A percentile compares a stretch with the other conserved stretches of the same genome.
Conservation (phyloP, 2,888 invertebrate genomes). For the Tenthredo amoena region DNA sequence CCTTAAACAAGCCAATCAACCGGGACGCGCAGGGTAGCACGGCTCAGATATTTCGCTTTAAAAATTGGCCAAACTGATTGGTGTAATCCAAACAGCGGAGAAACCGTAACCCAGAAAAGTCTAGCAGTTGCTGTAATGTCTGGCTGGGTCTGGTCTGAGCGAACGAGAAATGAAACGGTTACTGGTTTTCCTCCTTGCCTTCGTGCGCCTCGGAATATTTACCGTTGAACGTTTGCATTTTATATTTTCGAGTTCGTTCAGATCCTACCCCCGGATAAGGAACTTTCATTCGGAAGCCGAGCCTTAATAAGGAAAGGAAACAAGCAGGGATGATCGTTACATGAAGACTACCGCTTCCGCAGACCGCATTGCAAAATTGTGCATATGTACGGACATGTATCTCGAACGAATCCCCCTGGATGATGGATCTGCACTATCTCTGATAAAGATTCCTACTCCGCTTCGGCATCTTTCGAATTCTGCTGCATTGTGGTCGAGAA, state of each 20-base stretch:
- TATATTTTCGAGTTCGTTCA: constrained; percentile 4
- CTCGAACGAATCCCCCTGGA: neutral
- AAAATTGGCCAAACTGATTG: constrained; percentile 45
- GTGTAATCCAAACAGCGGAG: constrained; percentile 33
- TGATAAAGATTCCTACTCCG: neutral
- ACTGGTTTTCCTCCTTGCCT: neutral
- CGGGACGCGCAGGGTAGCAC: neutral
- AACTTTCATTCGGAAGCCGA: neutral
- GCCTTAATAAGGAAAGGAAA: neutral
- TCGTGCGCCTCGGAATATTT: neutral
- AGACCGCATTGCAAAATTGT: neutral
- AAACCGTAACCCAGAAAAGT: neutral
- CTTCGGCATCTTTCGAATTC: neutral
- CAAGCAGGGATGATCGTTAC: neutral
- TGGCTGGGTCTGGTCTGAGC: neutral
- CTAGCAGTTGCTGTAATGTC: neutral
- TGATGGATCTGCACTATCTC: neutral
- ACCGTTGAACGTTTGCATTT: constrained; percentile 27
- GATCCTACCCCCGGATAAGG: constrained; percentile 12
- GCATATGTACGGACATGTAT: neutral
- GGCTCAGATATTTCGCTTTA: constrained; percentile 9
- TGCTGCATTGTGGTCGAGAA: neutral
- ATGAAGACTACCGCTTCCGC: neutral
- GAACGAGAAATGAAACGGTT: constrained; percentile 18
- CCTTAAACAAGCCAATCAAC: constrained; percentile 41